Evolutionary conservation across 2,797 vertebrate genomes (phyloP).

Genomic region (Hydrolagus colliei): DNA sequence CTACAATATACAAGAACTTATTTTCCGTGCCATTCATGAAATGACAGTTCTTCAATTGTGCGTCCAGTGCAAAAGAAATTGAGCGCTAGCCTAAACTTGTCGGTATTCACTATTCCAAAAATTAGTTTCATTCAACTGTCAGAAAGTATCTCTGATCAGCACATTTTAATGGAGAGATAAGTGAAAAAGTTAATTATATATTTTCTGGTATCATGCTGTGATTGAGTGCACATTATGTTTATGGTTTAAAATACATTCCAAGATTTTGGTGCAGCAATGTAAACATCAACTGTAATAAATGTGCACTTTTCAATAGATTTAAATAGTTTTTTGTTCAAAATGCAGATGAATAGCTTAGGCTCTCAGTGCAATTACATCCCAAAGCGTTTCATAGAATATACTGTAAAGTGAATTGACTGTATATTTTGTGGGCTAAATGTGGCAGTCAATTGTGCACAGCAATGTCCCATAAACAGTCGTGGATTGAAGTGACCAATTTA

Average conservation of each 20-base stretch:
- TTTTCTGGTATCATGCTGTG: background rate
- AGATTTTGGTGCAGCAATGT: background rate
- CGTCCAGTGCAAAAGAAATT: background rate
- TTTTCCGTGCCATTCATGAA: background rate
- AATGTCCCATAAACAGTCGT: too few species aligned
- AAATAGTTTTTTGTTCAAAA: too few species aligned
- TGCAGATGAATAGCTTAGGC: too few species aligned
- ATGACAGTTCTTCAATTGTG: background rate
- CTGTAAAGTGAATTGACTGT: too few species aligned
- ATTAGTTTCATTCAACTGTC: background rate
- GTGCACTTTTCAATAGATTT: too few species aligned
- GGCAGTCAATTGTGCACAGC: too few species aligned
- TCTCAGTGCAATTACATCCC: too few species aligned
- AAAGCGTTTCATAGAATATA: too few species aligned
- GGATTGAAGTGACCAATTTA: too few species aligned
- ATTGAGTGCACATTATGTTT: background rate
- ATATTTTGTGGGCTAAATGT: too few species aligned
- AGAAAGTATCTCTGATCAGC: background rate
- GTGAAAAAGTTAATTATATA: background rate
- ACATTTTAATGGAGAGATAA: background rate
- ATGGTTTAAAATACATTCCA: background rate
- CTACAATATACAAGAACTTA: background rate
- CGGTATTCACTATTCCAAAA: conserved; percentile 5
- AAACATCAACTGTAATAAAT: background rate
- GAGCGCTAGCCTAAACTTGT: conserved; percentile 12